phyloP scores from a whole-genome alignment of 2,888 invertebrate genomes.

The Leptothorax acervorum region DNA sequence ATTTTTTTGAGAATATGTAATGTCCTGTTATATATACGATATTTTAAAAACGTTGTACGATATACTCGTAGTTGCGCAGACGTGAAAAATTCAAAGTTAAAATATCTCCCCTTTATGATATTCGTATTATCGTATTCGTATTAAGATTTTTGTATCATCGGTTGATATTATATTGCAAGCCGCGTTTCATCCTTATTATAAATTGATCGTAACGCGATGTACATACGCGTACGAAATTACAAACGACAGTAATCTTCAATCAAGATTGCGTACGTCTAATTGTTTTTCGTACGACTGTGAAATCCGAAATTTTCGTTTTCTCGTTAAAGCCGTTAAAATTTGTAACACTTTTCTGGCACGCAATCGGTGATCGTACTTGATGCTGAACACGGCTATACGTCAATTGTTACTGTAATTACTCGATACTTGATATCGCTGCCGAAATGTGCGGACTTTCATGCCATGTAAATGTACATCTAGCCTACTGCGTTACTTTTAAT shows the following conservation, averaged over 20 bases:
- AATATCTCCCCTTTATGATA: conserved; percentile 14
- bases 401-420: conserved; percentile 34
- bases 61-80: conserved; percentile 25
- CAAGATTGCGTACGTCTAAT: background rate
- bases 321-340: conserved; percentile 7
- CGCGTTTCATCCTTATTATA: background rate
- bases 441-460: conserved; percentile 20
- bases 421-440: conserved; percentile 38
- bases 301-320: background rate
- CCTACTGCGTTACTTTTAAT: conserved; percentile 33
- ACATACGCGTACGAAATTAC: too few species aligned
- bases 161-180: conserved; percentile 18
- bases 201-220: background rate
- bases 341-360: background rate
- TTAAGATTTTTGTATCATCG: conserved; percentile 34
- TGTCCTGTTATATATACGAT: background rate
- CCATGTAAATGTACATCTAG: conserved; percentile 29
- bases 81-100: background rate
- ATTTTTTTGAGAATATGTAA: conserved; percentile 20
- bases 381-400: conserved; percentile 19
- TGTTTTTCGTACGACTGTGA: background rate
- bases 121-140: background rate
- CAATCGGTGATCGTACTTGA: conserved; percentile 16
- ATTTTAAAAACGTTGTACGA: conserved; percentile 12
- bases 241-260: background rate